Conservation (phyloP, 2,113 vertebrate species). For the Seriola aureovittata region DNA sequence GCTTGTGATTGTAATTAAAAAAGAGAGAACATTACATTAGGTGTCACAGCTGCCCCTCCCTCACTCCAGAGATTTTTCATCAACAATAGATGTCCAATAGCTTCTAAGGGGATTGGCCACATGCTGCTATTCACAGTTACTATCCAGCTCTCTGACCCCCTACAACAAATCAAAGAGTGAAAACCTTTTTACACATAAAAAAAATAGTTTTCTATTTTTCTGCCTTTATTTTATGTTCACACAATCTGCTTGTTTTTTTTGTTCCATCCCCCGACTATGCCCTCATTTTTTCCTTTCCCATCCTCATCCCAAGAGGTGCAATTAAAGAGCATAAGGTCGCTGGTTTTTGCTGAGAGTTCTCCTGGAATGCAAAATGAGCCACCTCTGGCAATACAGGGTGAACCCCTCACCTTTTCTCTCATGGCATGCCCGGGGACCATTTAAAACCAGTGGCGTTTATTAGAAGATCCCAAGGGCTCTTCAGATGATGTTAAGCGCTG, state of each 20-base stretch:
- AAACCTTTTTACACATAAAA: conserved; percentile 26
- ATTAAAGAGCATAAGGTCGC: conserved; percentile 73
- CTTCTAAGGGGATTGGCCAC: conserved; percentile 70
- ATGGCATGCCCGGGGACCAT: conserved; percentile 37
- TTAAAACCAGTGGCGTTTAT: conserved; percentile 69
- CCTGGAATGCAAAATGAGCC: conserved; percentile 67
- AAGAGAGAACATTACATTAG: conserved; percentile 55
- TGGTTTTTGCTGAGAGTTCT: conserved; percentile 53
- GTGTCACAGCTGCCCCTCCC: conserved; percentile 56
- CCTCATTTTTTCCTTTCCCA: conserved; percentile 37
- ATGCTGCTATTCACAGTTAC: conserved; percentile 65
- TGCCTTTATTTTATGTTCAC: conserved; percentile 48
- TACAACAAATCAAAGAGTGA: conserved; percentile 38
- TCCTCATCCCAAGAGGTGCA: conserved; percentile 68
- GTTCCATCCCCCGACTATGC: conserved; percentile 15
- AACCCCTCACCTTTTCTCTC: conserved; percentile 56
- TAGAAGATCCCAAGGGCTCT: conserved; percentile 46
- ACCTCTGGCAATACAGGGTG: conserved; percentile 29
- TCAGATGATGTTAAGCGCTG: conserved; percentile 51
- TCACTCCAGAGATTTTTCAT: conserved; percentile 51
- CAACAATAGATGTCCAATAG: conserved; percentile 71
- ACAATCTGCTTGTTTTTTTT: conserved; percentile 44
- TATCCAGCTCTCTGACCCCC: conserved; percentile 27
- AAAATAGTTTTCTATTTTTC: conserved; percentile 31
- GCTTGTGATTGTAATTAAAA: conserved; percentile 45